Evolutionary conservation across 2,888 invertebrate species (phyloP), one percentile per base, ranked within the genome.

Genomic region (Eurytoma californica): DNA sequence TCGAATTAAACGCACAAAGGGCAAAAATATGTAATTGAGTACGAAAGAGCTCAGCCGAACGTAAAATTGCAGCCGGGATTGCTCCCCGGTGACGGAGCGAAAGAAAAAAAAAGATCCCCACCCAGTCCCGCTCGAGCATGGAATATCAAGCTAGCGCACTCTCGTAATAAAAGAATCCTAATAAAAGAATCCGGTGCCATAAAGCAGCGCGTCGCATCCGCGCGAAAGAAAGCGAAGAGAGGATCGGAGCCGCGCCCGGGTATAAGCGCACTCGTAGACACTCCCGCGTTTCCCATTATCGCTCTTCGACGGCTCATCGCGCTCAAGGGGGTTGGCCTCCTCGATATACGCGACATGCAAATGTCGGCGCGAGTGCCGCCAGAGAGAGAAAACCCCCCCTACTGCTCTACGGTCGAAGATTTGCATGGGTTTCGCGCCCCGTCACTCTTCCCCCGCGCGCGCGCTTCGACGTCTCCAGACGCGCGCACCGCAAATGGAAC

Each of bases 381-480:
- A 12, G 9, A 39, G 9, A 39, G 24, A 24, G n/a, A n/a, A n/a
- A 24, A 24, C 9, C 39, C 7, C 12, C 9, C 39, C 39, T 7
- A 7, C 39, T 1, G 39, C 28, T 55, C 20, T 39, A 2, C 53
- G 20, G 18, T 2, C 13, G 18, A 79, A 75, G 79, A 86, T 86
- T 86, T 86, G 83, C 85, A 85, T 86, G 85, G 86, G 84, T 86
- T 85, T 86, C 84, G 84, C 79, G 75, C 80, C 75, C 47, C 53
- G 61, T 63, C 60, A 61, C 30, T 13, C 60, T 24, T 30, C 30
- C 30, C 28, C 20, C 24, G 68, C 68, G 53, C 14, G 53, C 68
- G 51, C 30, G 12, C 39, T 0, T 24, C 30, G 30, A 30, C 30
- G 30, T 5, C 39, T 7, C 39, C 9, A 39, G 9, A 9, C 9